Evolutionary conservation across 2,797 vertebrate genomes (phyloP).

Genomic region (Alcedo quadribrachys): DNA sequence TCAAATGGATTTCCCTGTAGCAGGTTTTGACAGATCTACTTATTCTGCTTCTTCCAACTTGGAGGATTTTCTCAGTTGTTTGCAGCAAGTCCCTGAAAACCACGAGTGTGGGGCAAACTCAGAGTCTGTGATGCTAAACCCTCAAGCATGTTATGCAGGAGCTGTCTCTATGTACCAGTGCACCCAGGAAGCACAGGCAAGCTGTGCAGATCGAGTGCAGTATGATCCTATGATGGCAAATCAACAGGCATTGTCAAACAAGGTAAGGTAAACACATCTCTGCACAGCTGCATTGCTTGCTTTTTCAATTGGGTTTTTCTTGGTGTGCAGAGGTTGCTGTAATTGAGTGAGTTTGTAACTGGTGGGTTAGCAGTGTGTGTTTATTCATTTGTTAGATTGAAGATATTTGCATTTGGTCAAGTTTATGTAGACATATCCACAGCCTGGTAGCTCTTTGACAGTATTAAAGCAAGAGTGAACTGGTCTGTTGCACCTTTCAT

Average conservation of each 20-base stretch:
- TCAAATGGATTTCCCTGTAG: constrained; percentile 75
- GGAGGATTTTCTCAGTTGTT: constrained; percentile 79
- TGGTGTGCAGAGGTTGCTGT: background rate
- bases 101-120: constrained; percentile 64
- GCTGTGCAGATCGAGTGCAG: constrained; percentile 46
- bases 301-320: accelerated
- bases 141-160: constrained; percentile 74
- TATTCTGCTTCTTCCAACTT: constrained; percentile 71
- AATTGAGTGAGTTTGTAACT: background rate
- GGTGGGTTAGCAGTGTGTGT: background rate
- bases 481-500: background rate
- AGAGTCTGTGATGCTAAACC: constrained; percentile 44
- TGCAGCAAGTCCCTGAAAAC: constrained; percentile 75
- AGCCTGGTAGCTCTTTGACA: background rate
- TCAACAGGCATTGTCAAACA: constrained; percentile 65
- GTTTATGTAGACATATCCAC: accelerated
- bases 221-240: constrained; percentile 45
- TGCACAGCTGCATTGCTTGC: background rate
- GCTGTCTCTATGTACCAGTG: constrained; percentile 80
- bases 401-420: background rate
- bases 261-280: constrained; percentile 74
- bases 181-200: constrained; percentile 64
- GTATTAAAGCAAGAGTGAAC: background rate
- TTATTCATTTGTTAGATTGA: background rate
- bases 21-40: constrained; percentile 68